Evolutionary conservation across 1,140 invertebrate species (phyloP), one percentile per base, ranked within the genome.

Genomic region (Schlechtendalia chinensis): DNA sequence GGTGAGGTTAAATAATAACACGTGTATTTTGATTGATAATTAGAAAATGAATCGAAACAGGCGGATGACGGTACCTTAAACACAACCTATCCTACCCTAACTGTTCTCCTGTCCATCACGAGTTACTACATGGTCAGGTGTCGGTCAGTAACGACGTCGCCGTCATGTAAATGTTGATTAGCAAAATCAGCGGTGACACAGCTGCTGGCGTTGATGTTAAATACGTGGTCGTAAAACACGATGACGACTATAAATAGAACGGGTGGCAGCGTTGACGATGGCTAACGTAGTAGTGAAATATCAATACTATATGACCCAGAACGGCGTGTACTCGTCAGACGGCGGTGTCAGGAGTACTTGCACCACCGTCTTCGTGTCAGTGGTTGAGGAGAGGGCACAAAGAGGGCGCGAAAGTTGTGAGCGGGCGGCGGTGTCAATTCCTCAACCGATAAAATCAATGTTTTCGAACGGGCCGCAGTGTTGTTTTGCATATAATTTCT

Each of bases 381-480:
- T 8, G 32, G 32, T 39, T 39, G 53, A 17, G 53, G 53, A 2
- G 47, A 50, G 14, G 47, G 39, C 39, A 22, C 32, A 16, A 39
- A n/a, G 19, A 19, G 29, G 65, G 47, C 14, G n/a, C 14, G 22
- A n/a, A 22, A 45, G 54, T 39, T 22, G 71, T n/a, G 58, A 24
- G 45, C 17, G 65, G 65, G 65, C 29, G 12, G 53, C 22, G n/a
- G 47, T 39, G 58, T 16, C 50, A 81, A 54, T 81, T 71, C 56
- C 63, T 81, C 79, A 81, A 50, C 47, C 79, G 65, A 81, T 69
- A 69, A 81, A 71, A 79, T 79, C 74, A 79, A 79, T 79, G 58
- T 79, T 61, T 61, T 79, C 56, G 14, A 47, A 63, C 29, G 72
- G 39, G 22, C 32, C 32, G 17, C n/a, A 29, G 29, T 22, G 17